Conservation (phyloP, 92 coral and sea anemone genomes). For the Heliopora coerulea region DNA sequence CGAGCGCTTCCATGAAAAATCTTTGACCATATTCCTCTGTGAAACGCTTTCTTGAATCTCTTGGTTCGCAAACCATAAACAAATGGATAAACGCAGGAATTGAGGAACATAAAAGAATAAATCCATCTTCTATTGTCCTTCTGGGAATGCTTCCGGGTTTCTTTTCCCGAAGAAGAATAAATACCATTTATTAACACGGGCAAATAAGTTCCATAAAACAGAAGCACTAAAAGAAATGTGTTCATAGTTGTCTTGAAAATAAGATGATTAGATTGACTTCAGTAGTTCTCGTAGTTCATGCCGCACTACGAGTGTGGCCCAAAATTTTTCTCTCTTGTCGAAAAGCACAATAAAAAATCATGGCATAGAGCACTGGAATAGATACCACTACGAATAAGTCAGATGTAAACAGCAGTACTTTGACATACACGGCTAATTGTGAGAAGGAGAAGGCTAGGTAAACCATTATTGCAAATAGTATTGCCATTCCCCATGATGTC, state of each 20-base stretch:
- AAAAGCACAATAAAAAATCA: slow-evolving; percentile 8
- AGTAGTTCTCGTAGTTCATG: not conserved
- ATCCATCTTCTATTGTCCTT: too few species aligned
- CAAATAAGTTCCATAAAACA: slow-evolving; percentile 17
- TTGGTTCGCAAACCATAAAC: too few species aligned
- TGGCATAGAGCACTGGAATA: slow-evolving; percentile 3
- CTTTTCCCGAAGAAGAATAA: not conserved
- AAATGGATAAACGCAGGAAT: too few species aligned
- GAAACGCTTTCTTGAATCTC: too few species aligned
- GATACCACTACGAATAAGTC: not conserved
- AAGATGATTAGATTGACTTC: slow-evolving; percentile 3
- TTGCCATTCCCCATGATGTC: not conserved
- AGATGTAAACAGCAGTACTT: not conserved
- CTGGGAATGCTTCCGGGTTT: too few species aligned
- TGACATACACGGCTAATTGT: not conserved
- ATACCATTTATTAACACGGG: slow-evolving; percentile 10
- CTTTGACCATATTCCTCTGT: too few species aligned
- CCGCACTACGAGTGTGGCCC: not conserved
- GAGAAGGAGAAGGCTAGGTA: not conserved
- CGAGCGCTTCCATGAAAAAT: too few species aligned
- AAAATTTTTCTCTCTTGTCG: slow-evolving; percentile 11
- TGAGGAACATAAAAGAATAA: too few species aligned
- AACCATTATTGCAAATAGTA: not conserved
- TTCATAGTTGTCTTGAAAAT: not conserved
- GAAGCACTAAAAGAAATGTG: slow-evolving; percentile 12